Conservation (phyloP, 2,888 invertebrate species). For the Neoascia interrupta region DNA sequence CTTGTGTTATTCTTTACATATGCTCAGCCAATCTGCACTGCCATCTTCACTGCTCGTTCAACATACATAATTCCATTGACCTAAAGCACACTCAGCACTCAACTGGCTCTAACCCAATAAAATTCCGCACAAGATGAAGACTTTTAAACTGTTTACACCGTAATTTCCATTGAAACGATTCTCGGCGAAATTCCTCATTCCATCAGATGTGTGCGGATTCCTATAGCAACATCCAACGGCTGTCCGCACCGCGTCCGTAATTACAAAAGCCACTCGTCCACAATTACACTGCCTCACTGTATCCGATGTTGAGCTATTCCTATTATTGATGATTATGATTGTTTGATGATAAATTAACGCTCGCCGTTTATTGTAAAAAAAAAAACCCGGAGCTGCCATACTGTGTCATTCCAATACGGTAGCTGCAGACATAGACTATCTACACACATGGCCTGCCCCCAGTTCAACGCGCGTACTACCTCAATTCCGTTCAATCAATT, state of each 20-base stretch:
- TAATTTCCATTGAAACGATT: constrained; percentile 4
- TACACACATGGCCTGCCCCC: neutral
- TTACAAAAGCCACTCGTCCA: no score
- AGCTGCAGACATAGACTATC: neutral
- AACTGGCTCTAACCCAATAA: constrained; percentile 25
- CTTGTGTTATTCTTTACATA: no score
- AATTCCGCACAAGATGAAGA: constrained; percentile 28
- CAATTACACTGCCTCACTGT: no score
- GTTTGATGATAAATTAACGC: constrained; percentile 50
- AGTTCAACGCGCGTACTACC: neutral
- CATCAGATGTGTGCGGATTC: no score
- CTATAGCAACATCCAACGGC: no score
- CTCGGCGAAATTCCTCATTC: constrained; percentile 14
- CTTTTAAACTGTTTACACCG: constrained; percentile 20
- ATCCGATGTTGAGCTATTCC: neutral
- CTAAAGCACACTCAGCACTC: neutral
- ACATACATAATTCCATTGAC: neutral
- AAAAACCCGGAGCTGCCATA: constrained; percentile 28
- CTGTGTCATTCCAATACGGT: constrained; percentile 40
- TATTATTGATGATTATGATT: constrained; percentile 34
- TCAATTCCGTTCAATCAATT: constrained; percentile 61
- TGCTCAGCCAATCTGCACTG: neutral
- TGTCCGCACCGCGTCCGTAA: neutral
- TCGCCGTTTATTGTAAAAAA: constrained; percentile 3
- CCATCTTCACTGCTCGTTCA: neutral